Base-by-base conservation (phyloP, 2,888 invertebrate genomes). In the Beris chalybata region DNA sequence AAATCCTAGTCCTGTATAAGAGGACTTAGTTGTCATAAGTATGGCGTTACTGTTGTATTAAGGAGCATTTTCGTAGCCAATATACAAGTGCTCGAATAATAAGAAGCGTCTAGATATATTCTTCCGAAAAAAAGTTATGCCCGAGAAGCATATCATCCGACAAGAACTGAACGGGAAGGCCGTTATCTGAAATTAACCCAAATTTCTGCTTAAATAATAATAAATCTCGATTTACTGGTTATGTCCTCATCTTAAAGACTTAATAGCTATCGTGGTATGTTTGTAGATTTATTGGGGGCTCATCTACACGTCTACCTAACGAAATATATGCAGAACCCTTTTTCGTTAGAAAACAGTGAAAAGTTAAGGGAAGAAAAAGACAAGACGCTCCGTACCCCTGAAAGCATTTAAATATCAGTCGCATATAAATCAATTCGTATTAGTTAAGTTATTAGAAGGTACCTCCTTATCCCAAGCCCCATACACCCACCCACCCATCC, bases 351-450 rank as follows among this genome's bases (percentile, higher is more conserved):
- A 47, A 13, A 50, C 11, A 44, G 47, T 32, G 15, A 57, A 57
- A 11, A 45, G 57, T 54, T 54, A 31, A 12, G 22, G 22, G 52
- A 4, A 32, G 38, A 52, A 61, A 32, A 61, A 47, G 47, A 59
- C 30, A 13, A 29, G 48, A 48, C 30, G 15, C 47, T 38, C 43
- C 22, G 13, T 29, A 50, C 65, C 58, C 56, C 58, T 54, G 53
- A 30, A 58, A 66, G 54, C 66, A 69, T 69, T 67, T 67, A 69
- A 69, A 69, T 69, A 67, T 69, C 67, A 69, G 69, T 61, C 69
- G 69, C 63, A 65, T 67, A 70, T 70, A 70, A 70, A 70, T 70
- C 70, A 70, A 70, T 70, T 70, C 70, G 70, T 70, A 70, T 70
- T 70, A 70, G 69, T 69, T 69, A 64, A 69, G 64, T 69, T 67